Base-by-base conservation (phyloP, 2,113 vertebrate genomes). In the Gnathonemus echidnorhynchus region DNA sequence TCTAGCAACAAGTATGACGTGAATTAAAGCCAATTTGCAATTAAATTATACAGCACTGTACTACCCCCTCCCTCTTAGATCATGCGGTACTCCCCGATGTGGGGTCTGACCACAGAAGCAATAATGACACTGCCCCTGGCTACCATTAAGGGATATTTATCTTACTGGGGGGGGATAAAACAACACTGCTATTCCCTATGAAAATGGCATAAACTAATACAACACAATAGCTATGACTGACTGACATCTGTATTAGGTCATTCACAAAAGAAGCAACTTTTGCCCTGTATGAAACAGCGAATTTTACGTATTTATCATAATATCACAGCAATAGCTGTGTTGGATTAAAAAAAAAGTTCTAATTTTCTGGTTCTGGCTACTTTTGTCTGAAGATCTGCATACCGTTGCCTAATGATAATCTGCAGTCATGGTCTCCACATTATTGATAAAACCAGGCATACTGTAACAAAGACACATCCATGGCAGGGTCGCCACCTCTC, bases 1-100 rank as follows among this genome's bases (percentile, higher is more conserved):
- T 84, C 87, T 90, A 90, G 90, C 89, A 66, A 90, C 88, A 90
- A 91, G 92, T 89, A 91, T 74, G 89, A 90, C 89, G 90, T 89
- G 86, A 91, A 91, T 90, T 90, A 88, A 91, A 46, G 39, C 86
- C 42, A 83, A 83, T 80, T 70, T 89, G 77, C 77, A 88, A 88
- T 70, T 88, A 35, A 89, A 74, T 86, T 88, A 88, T 88, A 49
- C 45, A 35, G 24, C 24, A 87, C 31, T 35, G 27, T 11, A 85
- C 8, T 48, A 48, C 17, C 39, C 2, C 35, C 83, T 48, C 21
- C 83, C 6, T 1, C 19, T 48, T 85, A 80, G 74, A 42, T 80
- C 31, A 80, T 80, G 74, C 7, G 1, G 35, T 80, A 42, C 74
- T 80, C 74, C 74, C 74, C 5, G 35, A 80, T 42, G 74, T 42